A percentile compares a stretch with the other conserved stretches of the same genome.
Evolutionary conservation across 2,888 invertebrate genomes (phyloP).

Genomic region (Heliconius hortense): DNA sequence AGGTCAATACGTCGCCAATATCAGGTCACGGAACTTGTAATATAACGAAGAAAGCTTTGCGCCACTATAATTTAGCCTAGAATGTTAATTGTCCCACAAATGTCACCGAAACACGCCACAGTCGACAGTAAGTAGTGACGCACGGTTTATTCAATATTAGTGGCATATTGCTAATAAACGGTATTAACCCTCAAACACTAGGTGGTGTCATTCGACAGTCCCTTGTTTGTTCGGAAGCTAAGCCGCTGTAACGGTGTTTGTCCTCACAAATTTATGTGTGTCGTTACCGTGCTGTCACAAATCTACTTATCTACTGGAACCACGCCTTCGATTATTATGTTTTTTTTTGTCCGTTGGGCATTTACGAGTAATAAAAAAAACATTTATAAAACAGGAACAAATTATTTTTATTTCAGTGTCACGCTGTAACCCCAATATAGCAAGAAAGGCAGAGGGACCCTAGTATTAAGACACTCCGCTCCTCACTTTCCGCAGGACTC

Average conservation of each 20-base stretch:
- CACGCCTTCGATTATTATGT: constrained; percentile 70
- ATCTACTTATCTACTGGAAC: constrained; percentile 80
- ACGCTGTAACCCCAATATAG: too few relatives aligned
- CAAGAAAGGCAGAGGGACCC: too few relatives aligned
- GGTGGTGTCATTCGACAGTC: constrained; percentile 64
- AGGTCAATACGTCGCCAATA: constrained; percentile 47
- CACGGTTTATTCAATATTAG: constrained; percentile 41
- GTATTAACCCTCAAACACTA: constrained; percentile 62
- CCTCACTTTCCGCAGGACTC: too few relatives aligned
- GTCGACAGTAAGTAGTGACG: constrained; percentile 16
- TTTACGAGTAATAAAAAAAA: constrained; percentile 55
- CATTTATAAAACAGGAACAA: not conserved
- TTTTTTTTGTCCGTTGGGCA: constrained; percentile 59
- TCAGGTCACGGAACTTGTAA: constrained; percentile 52
- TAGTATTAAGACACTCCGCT: too few relatives aligned
- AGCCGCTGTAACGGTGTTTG: constrained; percentile 78
- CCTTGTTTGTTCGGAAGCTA: constrained; percentile 78
- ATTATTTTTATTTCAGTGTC: not conserved
- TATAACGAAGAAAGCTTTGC: constrained; percentile 37
- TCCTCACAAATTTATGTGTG: constrained; percentile 73
- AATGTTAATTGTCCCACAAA: constrained; percentile 34
- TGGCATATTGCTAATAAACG: constrained; percentile 63
- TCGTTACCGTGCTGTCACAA: constrained; percentile 74
- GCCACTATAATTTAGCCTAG: constrained; percentile 34
- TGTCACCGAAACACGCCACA: constrained; percentile 33